Conservation (phyloP, 2,888 invertebrate species). For the Stegophylla sp. region DNA sequence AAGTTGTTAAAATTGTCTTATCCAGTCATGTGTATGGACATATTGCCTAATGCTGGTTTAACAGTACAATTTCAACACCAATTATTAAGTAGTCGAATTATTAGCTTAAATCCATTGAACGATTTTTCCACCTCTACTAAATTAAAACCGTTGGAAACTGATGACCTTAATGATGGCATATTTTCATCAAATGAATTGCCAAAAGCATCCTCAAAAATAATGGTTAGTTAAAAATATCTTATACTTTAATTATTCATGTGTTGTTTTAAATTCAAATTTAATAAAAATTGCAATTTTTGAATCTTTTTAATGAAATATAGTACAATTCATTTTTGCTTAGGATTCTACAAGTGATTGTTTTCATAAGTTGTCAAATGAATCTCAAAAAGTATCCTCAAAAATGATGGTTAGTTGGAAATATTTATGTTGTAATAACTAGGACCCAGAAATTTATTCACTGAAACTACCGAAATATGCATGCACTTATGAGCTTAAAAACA, state of each 20-base stretch:
- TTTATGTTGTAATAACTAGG: neutral
- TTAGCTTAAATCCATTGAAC: constrained; percentile 17
- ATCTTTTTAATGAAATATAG: no score
- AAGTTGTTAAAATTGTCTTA: constrained; percentile 84
- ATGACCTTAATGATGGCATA: neutral
- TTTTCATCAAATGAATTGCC: neutral
- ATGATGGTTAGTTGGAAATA: constrained; percentile 18
- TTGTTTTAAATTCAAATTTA: no score
- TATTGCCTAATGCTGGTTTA: constrained; percentile 80
- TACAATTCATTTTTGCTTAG: no score
- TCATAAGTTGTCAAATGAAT: neutral
- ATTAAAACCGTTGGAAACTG: neutral
- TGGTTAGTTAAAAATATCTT: constrained; percentile 23
- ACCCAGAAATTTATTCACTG: no score
- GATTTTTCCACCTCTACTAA: neutral
- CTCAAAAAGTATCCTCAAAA: neutral
- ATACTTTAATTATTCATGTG: neutral
- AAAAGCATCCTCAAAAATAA: neutral
- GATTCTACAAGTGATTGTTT: no score
- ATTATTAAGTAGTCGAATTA: neutral
- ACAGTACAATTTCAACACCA: constrained; percentile 66
- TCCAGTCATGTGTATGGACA: constrained; percentile 87
- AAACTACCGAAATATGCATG: no score
- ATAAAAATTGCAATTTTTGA: no score
- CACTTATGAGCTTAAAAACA: no score